Evolutionary conservation across 2,888 invertebrate species (phyloP), one percentile per base, ranked within the genome.

Genomic region (Pomacea canaliculata): DNA sequence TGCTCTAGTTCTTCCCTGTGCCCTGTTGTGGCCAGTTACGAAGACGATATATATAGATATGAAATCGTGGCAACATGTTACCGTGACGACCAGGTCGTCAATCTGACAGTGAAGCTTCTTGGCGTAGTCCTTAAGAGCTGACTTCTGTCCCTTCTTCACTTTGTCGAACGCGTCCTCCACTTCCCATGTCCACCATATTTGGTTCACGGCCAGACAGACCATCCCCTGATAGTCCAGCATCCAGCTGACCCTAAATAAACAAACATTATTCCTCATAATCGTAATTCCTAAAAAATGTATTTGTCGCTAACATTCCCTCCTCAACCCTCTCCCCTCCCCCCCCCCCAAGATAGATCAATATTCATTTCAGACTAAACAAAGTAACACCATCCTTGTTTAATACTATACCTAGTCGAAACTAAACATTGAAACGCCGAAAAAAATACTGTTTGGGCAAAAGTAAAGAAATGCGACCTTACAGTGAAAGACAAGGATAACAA

Each of bases 181-280:
- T 90, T 97, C 97, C 0, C 96, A 96, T 95, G 87, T 97, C 95
- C 88, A 97, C 97, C 97, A 97, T 5, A 97, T 94, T 84, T 95
- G 95, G 91, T 96, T 96, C 0, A 95, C 95, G 0, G 94, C 95
- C 23, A 96, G 91, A 78, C 94, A 93, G 71, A 96, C 94, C 95
- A 96, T 95, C 68, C 97, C 97, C 89, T 95, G 95, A 91, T 95
- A 96, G 84, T 95, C 94, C 87, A 96, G 86, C 92, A 96, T 96
- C 97, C 97, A 97, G 62, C 95, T 94, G 1, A 94, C 94, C 87
- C 96, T 94, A 79, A 18, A 69, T 18, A 69, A 18, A 71, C 18
- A 77, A 23, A 73, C 59, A 60, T 5, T 37, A 37, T 37, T 5
- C 37, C 37, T 37, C 3, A 5, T 37, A 37, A 37, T 37, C 37